phyloP scores from a whole-genome alignment of 2,797 vertebrate species.

The Xenops minutus region DNA sequence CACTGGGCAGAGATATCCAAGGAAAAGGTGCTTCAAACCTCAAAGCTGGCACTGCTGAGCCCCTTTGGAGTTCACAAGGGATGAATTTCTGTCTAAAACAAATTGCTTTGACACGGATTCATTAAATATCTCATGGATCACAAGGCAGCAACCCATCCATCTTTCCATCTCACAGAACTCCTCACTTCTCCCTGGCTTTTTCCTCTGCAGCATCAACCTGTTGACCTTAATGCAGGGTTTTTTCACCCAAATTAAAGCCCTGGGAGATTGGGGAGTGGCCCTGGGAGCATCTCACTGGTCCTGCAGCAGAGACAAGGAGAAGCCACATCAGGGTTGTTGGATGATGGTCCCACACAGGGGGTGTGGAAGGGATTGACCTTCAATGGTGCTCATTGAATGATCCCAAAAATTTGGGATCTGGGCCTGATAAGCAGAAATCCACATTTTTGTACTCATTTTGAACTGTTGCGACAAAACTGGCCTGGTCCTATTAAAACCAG shows the following conservation, averaged over 20 bases:
- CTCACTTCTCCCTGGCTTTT: not conserved
- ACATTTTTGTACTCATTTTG: not conserved
- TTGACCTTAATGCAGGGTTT: not conserved
- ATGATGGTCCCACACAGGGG: not conserved
- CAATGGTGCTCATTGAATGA: accelerated
- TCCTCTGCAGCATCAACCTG: not conserved
- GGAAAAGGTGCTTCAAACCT: not conserved
- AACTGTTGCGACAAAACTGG: not conserved
- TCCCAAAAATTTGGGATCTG: too few relatives aligned
- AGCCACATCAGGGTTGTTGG: accelerated
- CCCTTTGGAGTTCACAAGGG: not conserved
- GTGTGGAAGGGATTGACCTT: accelerated
- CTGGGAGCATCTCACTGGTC: not conserved
- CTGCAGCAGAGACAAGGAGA: not conserved
- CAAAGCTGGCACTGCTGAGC: not conserved
- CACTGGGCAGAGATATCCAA: not conserved
- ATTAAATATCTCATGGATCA: not conserved
- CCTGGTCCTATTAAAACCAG: not conserved
- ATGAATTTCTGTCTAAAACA: not conserved
- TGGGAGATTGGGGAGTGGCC: accelerated
- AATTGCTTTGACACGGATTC: not conserved
- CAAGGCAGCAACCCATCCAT: not conserved
- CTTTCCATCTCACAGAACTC: not conserved
- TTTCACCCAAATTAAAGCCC: not conserved
- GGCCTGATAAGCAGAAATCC: not conserved